These are phyloP conservation scores for Macrophya annulata DNA, from an alignment of 2,888 invertebrate species.

Conservation along the genomic window DNA sequence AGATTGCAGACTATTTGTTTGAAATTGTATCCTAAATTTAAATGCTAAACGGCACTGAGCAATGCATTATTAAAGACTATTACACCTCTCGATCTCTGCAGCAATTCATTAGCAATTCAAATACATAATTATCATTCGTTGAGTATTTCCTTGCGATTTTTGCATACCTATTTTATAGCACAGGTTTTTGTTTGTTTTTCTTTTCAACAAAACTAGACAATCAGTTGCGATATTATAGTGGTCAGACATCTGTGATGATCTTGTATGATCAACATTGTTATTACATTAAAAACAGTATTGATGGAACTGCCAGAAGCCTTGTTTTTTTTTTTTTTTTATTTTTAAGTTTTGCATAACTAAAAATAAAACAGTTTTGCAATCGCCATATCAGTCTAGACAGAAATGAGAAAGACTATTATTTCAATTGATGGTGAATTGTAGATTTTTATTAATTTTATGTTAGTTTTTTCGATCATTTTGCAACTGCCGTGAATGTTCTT, in stretches of 20 bases:
- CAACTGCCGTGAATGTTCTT: not conserved
- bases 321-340: too few species aligned
- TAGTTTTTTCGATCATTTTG: not conserved
- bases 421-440: not conserved
- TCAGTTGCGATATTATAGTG: not conserved
- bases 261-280: not conserved
- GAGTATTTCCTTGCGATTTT: not conserved
- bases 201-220: not conserved
- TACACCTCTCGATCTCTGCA: not conserved
- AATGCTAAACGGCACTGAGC: not conserved
- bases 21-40: not conserved
- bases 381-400: too few species aligned
- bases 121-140: not conserved
- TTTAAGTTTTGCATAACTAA: too few species aligned
- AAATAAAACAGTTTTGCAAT: too few species aligned
- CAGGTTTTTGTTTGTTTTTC: not conserved
- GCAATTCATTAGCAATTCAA: constrained; percentile 30
- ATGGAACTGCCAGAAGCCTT: too few species aligned
- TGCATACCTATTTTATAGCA: not conserved
- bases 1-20: constrained; percentile 1
- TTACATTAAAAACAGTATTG: not conserved
- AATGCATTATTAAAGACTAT: constrained; percentile 7
- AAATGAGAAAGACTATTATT: not conserved
- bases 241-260: not conserved
- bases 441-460: too few species aligned